Evolutionary conservation across 2,113 vertebrate species (phyloP).

Genomic region (Channa maculata): DNA sequence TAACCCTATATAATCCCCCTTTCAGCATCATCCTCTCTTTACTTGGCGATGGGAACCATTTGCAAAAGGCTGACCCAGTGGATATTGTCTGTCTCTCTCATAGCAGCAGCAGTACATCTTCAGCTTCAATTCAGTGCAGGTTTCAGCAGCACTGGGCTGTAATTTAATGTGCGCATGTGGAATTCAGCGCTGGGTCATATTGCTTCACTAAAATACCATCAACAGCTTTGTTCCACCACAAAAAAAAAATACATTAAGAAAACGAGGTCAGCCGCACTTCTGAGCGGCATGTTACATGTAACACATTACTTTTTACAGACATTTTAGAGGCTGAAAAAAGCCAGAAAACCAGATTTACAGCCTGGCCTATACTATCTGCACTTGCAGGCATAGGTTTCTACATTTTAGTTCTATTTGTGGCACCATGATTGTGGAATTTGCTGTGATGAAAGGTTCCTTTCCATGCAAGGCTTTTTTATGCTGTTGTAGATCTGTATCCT

Average conservation of each 20-base stretch:
- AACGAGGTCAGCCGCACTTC: constrained; percentile 66
- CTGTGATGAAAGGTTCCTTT: constrained; percentile 53
- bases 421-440: constrained; percentile 45
- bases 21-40: constrained; percentile 61
- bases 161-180: constrained; percentile 76
- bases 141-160: constrained; percentile 68
- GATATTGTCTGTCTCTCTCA: constrained; percentile 65
- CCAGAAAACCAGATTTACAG: constrained; percentile 71
- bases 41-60: constrained; percentile 59
- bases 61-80: constrained; percentile 46
- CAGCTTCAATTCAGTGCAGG: constrained; percentile 64
- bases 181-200: constrained; percentile 65
- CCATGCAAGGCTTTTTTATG: constrained; percentile 50
- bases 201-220: constrained; percentile 78
- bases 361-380: constrained; percentile 30
- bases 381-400: constrained; percentile 41
- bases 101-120: constrained; percentile 68
- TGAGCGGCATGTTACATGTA: constrained; percentile 38
- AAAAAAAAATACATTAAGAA: constrained; percentile 65
- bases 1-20: constrained; percentile 57
- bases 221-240: constrained; percentile 77
- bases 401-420: constrained; percentile 42
- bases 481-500: constrained; percentile 53
- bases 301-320: constrained; percentile 61
- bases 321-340: constrained; percentile 47